Percentiles rank a stretch among this genome's conserved stretches.
Conservation (phyloP, 2,888 invertebrate species). For the Troides aeacus region DNA sequence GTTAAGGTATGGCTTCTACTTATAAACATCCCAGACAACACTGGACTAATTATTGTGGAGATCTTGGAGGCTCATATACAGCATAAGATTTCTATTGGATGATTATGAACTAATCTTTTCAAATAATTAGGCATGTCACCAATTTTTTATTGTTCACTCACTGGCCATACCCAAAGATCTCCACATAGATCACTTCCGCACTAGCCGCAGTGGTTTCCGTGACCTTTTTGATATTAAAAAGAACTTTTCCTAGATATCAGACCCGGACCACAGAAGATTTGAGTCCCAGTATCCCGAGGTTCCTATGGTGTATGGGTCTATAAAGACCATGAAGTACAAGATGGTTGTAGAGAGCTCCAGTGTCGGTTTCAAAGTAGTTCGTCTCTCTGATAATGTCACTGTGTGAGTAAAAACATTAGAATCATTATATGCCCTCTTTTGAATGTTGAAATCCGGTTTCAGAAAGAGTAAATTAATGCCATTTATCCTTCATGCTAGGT, state of each 20-base stretch:
- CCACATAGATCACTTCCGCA: no score
- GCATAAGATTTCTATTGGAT: neutral
- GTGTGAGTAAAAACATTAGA: conserved; percentile 65
- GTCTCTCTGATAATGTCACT: conserved; percentile 75
- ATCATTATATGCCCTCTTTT: no score
- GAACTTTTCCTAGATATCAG: conserved; percentile 53
- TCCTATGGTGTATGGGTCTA: conserved; percentile 71
- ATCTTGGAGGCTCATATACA: neutral
- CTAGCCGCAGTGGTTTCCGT: no score
- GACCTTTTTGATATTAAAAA: no score
- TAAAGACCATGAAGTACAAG: conserved; percentile 75
- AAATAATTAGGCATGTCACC: neutral
- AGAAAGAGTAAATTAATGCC: no score
- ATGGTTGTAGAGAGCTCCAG: conserved; percentile 76
- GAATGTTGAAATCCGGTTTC: no score
- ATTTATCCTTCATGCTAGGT: no score
- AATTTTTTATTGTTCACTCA: no score
- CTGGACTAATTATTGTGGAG: neutral
- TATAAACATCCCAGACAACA: neutral
- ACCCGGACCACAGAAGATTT: conserved; percentile 75
- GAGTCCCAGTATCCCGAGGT: conserved; percentile 85
- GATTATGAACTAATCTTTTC: neutral
- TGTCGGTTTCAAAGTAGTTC: conserved; percentile 83
- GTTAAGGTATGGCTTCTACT: conserved; percentile 74
- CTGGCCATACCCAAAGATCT: no score